Base-by-base conservation (phyloP, 1,140 invertebrate species). In the Drosophila bipectinata region DNA sequence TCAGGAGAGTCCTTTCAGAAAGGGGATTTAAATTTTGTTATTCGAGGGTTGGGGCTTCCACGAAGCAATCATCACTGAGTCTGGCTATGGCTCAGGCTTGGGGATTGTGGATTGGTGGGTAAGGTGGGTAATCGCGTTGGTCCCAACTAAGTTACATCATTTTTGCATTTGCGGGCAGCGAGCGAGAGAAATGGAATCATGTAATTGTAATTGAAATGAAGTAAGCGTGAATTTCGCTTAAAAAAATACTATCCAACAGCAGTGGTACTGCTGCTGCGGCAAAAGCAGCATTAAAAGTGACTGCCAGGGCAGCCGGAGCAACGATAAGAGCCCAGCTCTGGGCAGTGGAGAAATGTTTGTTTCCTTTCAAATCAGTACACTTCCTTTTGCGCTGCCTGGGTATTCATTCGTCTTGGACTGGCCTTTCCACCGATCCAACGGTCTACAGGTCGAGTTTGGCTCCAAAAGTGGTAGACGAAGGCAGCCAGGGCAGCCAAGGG, bases 311-410 rank as follows among this genome's bases (percentile, higher is more conserved):
- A 73, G 59, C 37, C 32, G 59, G 74, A 74, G 61, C 48, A 54
- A 55, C 60, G 75, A 73, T 74, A 71, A 61, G 66, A 52, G 58
- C 30, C 37, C 47, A 49, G 39, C 49, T 53, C 55, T 57, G 32
- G 63, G 15, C 41, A 55, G 71, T 56, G 72, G 60, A 44, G 53
- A 82, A 77, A 79, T 88, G 76, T 89, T 88, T 83, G 83, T 83
- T 88, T 88, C 83, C 83, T 88, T 88, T 88, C 83, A 88, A 88
- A 88, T 88, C 83, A 88, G 83, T 68, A 88, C 76, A 88, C 72
- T 88, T 88, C 83, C 83, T 80, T 85, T 61, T 52, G 14, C 37
- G 3, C 18, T 45, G 47, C 30, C 24, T 37, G 45, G 14, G 12
- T 41, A 14, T 41, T 28, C 28, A 30, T 52, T 52, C 49, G 32